These are phyloP conservation scores for Chamaea fasciata DNA, from an alignment of 2,113 vertebrate species.

Conservation along the genomic window DNA sequence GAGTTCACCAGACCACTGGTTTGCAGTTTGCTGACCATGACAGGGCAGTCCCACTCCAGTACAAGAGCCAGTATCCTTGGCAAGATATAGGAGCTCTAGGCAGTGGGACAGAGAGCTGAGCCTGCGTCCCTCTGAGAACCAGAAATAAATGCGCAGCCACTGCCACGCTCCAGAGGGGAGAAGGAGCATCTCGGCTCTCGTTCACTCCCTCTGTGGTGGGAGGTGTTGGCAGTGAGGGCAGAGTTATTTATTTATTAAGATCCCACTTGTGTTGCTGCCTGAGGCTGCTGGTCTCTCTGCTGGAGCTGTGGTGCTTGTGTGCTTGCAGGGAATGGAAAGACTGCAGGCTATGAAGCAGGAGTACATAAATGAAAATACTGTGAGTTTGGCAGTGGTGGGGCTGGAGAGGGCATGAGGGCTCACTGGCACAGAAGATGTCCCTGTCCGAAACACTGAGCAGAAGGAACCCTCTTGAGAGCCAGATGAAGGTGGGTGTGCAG, in stretches of 20 bases:
- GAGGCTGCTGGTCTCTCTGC: background rate
- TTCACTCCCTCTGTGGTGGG: background rate
- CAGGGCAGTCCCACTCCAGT: background rate
- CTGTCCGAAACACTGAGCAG: background rate
- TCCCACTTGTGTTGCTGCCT: background rate
- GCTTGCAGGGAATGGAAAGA: background rate
- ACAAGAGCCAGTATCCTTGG: background rate
- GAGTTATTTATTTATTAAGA: constrained; percentile 38
- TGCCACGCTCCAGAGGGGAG: background rate
- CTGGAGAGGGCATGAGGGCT: background rate
- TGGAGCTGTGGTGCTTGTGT: background rate
- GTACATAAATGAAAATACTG: background rate
- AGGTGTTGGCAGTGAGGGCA: background rate
- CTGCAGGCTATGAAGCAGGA: background rate
- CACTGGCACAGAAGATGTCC: background rate
- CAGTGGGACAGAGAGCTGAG: background rate
- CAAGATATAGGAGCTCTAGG: background rate
- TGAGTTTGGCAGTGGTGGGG: background rate
- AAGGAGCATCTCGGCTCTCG: background rate
- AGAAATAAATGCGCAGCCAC: constrained; percentile 21
- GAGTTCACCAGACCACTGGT: background rate
- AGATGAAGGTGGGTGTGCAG: background rate
- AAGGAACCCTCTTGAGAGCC: background rate
- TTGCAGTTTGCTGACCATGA: background rate
- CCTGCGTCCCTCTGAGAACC: background rate